Conservation (phyloP, 2,888 invertebrate species). For the Lycia hirtaria region DNA sequence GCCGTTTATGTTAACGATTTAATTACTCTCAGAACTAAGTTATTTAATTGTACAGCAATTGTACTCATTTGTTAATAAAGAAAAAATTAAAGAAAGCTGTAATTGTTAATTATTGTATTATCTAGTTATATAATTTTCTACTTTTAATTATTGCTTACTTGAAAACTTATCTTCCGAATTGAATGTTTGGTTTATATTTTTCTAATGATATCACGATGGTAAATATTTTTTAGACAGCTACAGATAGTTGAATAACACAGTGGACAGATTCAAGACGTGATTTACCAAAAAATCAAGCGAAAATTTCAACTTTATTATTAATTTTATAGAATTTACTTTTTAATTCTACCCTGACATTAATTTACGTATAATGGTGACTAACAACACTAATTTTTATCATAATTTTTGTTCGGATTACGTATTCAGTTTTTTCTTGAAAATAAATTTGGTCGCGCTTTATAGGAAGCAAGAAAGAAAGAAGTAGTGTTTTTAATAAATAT, state of each 20-base stretch:
- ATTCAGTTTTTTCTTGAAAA: conserved; percentile 52
- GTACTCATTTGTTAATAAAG: conserved; percentile 15
- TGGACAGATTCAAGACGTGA: conserved; percentile 79
- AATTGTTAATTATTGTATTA: conserved; percentile 3
- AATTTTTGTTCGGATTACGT: conserved; percentile 79
- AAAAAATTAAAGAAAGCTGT: neutral
- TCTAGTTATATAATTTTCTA: conserved; percentile 20
- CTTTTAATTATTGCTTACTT: conserved; percentile 33
- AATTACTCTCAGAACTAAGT: neutral
- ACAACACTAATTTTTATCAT: conserved; percentile 76
- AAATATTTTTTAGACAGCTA: conserved; percentile 56
- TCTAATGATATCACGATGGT: conserved; percentile 75
- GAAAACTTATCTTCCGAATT: conserved; percentile 16
- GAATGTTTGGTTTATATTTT: conserved; percentile 53
- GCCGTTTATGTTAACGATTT: conserved; percentile 7
- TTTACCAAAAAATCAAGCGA: conserved; percentile 73
- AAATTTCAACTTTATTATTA: conserved; percentile 70
- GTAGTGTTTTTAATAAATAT: conserved; percentile 51
- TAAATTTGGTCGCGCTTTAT: conserved; percentile 48
- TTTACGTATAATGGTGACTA: conserved; percentile 94
- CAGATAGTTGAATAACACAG: conserved; percentile 62
- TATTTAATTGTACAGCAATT: conserved; percentile 10
- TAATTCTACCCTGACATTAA: conserved; percentile 92
- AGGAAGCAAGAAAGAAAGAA: conserved; percentile 27
- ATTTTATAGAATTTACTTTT: conserved; percentile 66